Evolutionary conservation across 2,888 invertebrate species (phyloP), one percentile per base, ranked within the genome.

Genomic region (Onthophagus sagittarius): DNA sequence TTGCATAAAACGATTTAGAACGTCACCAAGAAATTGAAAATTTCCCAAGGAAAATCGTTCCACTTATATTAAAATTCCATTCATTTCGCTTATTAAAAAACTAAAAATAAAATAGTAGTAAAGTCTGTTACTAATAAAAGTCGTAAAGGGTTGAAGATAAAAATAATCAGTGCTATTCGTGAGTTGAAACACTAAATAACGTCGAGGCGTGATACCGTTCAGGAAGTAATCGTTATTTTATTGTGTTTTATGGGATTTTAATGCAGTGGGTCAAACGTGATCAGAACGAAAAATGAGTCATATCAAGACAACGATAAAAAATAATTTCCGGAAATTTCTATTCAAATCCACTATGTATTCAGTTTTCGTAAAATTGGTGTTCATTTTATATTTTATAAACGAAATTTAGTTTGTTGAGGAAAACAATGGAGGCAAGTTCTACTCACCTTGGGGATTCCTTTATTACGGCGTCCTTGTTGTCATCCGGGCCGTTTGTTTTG

Each of bases 401-500:
- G 23, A 23, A 23, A 23, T 23, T 23, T 23, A 23, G 23, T 23
- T 23, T 23, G 23, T 23, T 23, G 23, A 23, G 5, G n/a, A 7
- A 63, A 15, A 64, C 64, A 11, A 64, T 23, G 2, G 15, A 63
- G 15, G 7, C 13, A 64, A 64, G 9, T 14, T 0, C 23, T 14
- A 67, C 32, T 65, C 64, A 73, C 73, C 73, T 65, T 67, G 53
- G 70, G 31, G 14, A 15, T 31, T 67, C 73, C 73, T 69, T 74
- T 15, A 65, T 71, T 14, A 69, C 33, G 23, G n/a, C 15, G 53
- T 72, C 65, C 63, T 75, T 72, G 5, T 69, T 32, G 9, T 75
- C 74, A 32, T 77, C 74, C 14, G 31, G 23, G 6, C 53, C 7
- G 23, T 72, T 71, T 13, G 76, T 76, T 70, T 84, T 85, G 0